Evolutionary conservation across 2,888 invertebrate genomes (phyloP), one percentile per base, ranked within the genome.

Genomic region (Dendrolimus pini): DNA sequence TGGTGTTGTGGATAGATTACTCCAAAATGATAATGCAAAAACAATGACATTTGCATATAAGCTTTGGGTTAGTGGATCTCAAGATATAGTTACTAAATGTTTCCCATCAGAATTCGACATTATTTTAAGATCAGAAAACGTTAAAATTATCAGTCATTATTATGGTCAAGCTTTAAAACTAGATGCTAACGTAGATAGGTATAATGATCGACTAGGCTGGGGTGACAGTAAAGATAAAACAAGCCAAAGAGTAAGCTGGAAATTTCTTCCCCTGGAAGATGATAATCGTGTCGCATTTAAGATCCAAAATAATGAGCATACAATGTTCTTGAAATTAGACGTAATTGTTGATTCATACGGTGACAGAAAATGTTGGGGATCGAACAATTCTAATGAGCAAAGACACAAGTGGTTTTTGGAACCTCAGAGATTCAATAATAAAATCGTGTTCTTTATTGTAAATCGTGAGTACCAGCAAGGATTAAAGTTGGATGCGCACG

Each of bases 1-100:
- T 6, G 63, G 69, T 42, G 57, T 66, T 13, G 61, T 77, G 0
- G 61, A 57, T 0, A 70, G 62, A 61, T 57, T 77, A 41, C 60
- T 79, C 6, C 60, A 61, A 13, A 60, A 62, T 13, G 60, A 61
- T 7, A 57, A 61, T 7, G 2, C 8, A 10, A 59, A 52, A 2
- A 13, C 13, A 41, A 52, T 59, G 41, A 41, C 55, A 7, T 59
- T 62, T 14, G 62, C 63, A 7, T 63, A 52, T 9, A 56, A 54
- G 14, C 54, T 59, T 12, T 54, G 56, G 58, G 13, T 52, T 41
- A 30, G n/a, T 14, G 57, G 52, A 3, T 52, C 41, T 2, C 54
- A 47, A 55, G 47, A 58, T 9, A 56, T 59, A n/a, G 54, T 59
- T 7, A 54, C 47, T 1, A 47, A 41, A n/a, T 53, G 56, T 54